Percentiles rank a stretch among this genome's conserved stretches.
phyloP scores from a whole-genome alignment of 2,888 invertebrate species.

The Nemotelus pantherinus region DNA sequence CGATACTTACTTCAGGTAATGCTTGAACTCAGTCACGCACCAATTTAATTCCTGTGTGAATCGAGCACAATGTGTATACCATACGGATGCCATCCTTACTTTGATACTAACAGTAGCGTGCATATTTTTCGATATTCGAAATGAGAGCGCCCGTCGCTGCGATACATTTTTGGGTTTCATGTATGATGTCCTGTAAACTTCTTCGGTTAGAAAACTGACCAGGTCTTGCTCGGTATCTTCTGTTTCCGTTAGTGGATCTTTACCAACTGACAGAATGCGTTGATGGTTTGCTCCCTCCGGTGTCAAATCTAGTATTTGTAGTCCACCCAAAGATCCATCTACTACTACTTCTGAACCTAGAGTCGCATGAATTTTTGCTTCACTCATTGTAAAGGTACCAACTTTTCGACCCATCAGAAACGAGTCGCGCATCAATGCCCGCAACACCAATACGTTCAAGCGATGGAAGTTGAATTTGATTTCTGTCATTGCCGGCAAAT shows the following conservation, averaged over 20 bases:
- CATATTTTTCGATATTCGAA: constrained; percentile 61
- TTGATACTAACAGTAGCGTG: constrained; percentile 59
- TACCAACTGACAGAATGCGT: constrained; percentile 85
- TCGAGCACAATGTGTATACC: constrained; percentile 92
- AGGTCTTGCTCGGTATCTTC: constrained; percentile 56
- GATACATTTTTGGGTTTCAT: constrained; percentile 56
- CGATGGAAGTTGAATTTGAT: constrained; percentile 93
- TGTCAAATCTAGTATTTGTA: constrained; percentile 89
- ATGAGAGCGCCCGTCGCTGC: constrained; percentile 64
- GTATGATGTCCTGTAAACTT: constrained; percentile 62
- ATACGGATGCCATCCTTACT: constrained; percentile 84
- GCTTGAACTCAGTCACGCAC: constrained; percentile 90
- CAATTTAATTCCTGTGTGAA: constrained; percentile 86
- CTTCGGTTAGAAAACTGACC: constrained; percentile 61
- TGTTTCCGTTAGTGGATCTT: constrained; percentile 73
- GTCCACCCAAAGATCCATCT: constrained; percentile 89
- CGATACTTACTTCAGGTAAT: constrained; percentile 69
- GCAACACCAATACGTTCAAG: constrained; percentile 84
- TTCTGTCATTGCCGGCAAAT: constrained; percentile 72
- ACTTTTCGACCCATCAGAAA: constrained; percentile 83
- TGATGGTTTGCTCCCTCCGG: constrained; percentile 85
- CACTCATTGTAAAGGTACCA: constrained; percentile 91
- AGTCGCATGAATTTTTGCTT: constrained; percentile 88
- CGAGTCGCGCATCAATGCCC: constrained; percentile 80
- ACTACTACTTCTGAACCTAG: constrained; percentile 75